A percentile compares a stretch with the other conserved stretches of the same genome.
These are phyloP conservation scores for Haliaeetus leucogaster DNA, from an alignment of 2,113 vertebrate species.

Conservation along the genomic window DNA sequence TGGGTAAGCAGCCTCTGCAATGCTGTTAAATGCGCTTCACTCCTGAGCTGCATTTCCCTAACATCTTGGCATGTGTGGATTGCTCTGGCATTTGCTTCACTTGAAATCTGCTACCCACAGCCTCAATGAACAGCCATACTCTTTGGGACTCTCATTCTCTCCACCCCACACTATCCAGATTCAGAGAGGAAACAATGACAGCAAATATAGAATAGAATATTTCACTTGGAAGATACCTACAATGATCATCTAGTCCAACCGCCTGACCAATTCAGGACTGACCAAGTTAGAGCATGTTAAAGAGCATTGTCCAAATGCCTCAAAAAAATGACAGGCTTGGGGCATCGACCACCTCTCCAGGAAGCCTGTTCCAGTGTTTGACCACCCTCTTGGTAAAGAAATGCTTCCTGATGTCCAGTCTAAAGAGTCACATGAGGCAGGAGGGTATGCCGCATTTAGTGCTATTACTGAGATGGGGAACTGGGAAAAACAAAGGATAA, in stretches of 20 bases:
- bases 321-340: not conserved
- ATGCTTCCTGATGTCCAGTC: not conserved
- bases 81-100: not conserved
- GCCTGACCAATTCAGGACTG: not conserved
- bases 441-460: not conserved
- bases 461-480: not conserved
- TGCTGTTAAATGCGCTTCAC: not conserved
- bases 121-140: not conserved
- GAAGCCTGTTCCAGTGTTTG: not conserved
- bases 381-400: not conserved
- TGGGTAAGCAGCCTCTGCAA: not conserved
- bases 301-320: not conserved
- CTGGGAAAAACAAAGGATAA: not conserved
- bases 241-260: not conserved
- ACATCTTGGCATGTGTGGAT: not conserved
- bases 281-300: not conserved
- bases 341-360: accelerated
- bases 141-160: not conserved
- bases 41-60: not conserved
- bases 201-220: not conserved
- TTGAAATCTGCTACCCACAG: not conserved
- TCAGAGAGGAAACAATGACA: not conserved
- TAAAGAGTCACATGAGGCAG: not conserved
- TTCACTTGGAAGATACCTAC: not conserved
- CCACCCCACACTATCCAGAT: not conserved